Percentiles rank a stretch among this genome's conserved stretches.
phyloP scores from a whole-genome alignment of 1,140 invertebrate genomes.

The Bicyclus anynana region DNA sequence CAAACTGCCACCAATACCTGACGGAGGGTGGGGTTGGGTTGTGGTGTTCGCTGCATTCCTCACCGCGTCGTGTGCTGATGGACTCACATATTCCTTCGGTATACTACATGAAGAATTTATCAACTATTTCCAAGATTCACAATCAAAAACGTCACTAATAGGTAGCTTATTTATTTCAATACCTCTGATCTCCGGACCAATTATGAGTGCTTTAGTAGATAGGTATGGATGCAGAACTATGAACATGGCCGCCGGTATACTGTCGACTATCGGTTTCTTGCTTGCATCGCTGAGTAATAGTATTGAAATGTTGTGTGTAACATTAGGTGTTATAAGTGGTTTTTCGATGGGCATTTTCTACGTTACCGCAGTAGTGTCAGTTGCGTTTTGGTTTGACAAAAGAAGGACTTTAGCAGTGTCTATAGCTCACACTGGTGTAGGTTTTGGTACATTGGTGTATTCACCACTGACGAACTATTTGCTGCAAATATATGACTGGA shows the following conservation, averaged over 20 bases:
- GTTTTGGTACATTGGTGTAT: conserved; percentile 84
- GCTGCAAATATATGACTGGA: conserved; percentile 88
- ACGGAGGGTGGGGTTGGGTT: conserved; percentile 85
- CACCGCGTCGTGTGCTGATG: conserved; percentile 92
- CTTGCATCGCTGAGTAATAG: conserved; percentile 84
- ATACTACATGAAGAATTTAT: conserved; percentile 91
- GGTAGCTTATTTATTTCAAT: conserved; percentile 92
- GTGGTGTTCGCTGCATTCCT: conserved; percentile 89
- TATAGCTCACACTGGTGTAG: conserved; percentile 63
- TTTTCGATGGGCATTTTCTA: conserved; percentile 90
- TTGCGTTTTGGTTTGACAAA: conserved; percentile 97
- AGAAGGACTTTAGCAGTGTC: conserved; percentile 91
- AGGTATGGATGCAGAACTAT: conserved; percentile 90
- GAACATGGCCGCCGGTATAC: conserved; percentile 86
- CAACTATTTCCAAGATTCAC: conserved; percentile 86
- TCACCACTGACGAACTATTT: conserved; percentile 85
- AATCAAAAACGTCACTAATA: conserved; percentile 90
- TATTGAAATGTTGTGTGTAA: conserved; percentile 86
- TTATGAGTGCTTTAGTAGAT: conserved; percentile 92
- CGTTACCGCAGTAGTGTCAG: conserved; percentile 93
- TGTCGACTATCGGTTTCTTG: conserved; percentile 87
- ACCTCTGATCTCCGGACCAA: conserved; percentile 89
- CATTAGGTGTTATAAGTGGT: conserved; percentile 91
- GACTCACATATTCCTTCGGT: conserved; percentile 94
- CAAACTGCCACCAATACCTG: conserved; percentile 54